Conservation (phyloP, 2,888 invertebrate species). For the Therioaphis trifolii region DNA sequence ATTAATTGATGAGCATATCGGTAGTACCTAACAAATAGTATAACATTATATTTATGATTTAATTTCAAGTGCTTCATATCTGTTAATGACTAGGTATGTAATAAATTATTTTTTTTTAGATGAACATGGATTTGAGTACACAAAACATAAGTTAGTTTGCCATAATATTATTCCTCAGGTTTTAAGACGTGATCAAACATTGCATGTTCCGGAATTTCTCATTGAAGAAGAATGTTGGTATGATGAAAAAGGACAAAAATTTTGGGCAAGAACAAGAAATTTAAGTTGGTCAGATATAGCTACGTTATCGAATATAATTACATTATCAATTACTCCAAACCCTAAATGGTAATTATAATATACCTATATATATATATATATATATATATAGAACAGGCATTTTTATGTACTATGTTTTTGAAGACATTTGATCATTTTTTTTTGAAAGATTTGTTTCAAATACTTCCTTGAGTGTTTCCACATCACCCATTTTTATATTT, state of each 20-base stretch:
- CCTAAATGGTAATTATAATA: constrained; percentile 35
- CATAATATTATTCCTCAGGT: constrained; percentile 57
- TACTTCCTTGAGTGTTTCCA: too few relatives aligned
- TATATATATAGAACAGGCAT: not conserved
- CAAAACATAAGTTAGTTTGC: constrained; percentile 55
- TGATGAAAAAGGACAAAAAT: constrained; percentile 61
- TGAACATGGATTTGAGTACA: constrained; percentile 58
- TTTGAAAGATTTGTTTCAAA: too few relatives aligned
- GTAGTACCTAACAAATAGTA: constrained; percentile 2
- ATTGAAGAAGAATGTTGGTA: constrained; percentile 62
- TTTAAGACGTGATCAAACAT: constrained; percentile 44
- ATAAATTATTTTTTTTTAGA: constrained; percentile 29
- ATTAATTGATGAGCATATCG: constrained; percentile 56
- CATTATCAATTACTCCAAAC: constrained; percentile 48
- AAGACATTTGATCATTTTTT: too few relatives aligned
- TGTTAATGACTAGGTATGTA: too few relatives aligned
- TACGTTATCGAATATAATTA: constrained; percentile 55
- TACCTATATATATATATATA: too few relatives aligned
- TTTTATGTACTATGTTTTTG: too few relatives aligned
- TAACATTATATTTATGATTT: too few relatives aligned
- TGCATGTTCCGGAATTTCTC: constrained; percentile 46
- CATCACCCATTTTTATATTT: too few relatives aligned
- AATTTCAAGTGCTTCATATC: too few relatives aligned
- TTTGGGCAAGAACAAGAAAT: constrained; percentile 61
- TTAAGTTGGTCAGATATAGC: constrained; percentile 61